Percentiles rank a stretch among this genome's conserved stretches.
Evolutionary conservation across 2,888 invertebrate genomes (phyloP).

Genomic region (Ischnura elegans): DNA sequence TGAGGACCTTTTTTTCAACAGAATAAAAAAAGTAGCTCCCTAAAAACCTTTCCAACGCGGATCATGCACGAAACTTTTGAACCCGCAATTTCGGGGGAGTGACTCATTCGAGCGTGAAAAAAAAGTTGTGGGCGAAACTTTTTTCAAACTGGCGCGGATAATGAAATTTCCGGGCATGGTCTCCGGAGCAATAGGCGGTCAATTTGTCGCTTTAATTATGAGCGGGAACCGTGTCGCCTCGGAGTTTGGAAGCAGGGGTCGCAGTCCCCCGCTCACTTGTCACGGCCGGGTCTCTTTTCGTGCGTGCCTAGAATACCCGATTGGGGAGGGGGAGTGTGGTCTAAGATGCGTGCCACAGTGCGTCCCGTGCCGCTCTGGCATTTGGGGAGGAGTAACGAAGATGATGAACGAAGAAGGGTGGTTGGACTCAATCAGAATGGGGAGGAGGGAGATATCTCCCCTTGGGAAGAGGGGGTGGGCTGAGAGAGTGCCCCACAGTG

Average conservation of each 20-base stretch:
- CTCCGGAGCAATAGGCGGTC: constrained; percentile 10
- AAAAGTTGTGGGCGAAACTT: not conserved
- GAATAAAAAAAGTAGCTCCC: not conserved
- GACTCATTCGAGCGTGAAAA: not conserved
- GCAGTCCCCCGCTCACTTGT: constrained; percentile 2
- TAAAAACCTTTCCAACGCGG: not conserved
- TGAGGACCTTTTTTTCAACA: not conserved
- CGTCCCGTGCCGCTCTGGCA: not conserved
- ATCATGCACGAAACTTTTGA: not conserved
- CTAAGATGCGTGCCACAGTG: not conserved
- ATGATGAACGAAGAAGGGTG: not conserved
- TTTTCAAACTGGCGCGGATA: not conserved
- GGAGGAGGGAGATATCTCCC: too few species aligned
- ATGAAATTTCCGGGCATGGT: constrained; percentile 5
- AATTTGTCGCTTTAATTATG: constrained; percentile 4
- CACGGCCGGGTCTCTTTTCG: constrained; percentile 25
- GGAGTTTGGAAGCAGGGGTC: not conserved
- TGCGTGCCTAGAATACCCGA: constrained; percentile 13
- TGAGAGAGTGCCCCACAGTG: not conserved
- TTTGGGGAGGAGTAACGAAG: not conserved
- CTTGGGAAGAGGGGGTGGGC: not conserved
- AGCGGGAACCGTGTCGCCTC: not conserved
- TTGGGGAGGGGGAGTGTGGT: not conserved
- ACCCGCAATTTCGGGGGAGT: not conserved
- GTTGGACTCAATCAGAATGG: not conserved